Conservation (phyloP, 2,888 invertebrate species). For the Apodemia mormo region DNA sequence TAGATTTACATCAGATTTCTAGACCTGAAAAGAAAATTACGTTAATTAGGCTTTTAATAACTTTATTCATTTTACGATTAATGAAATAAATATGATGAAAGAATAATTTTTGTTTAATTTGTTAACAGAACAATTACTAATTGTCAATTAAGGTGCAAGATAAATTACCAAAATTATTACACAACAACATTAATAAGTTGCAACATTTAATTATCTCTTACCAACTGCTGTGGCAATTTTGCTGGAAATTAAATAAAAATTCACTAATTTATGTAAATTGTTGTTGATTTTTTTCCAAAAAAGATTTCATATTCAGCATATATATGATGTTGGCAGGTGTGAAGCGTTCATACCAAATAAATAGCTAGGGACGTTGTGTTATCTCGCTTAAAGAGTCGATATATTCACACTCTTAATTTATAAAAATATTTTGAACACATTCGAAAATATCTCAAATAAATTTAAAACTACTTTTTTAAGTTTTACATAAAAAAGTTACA, state of each 20-base stretch:
- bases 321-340: constrained; percentile 39
- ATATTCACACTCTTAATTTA: too few relatives aligned
- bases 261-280: constrained; percentile 21
- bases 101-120: not conserved
- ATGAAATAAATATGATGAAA: not conserved
- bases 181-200: not conserved
- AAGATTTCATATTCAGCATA: constrained; percentile 30
- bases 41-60: too few relatives aligned
- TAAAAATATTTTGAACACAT: too few relatives aligned
- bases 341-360: constrained; percentile 30
- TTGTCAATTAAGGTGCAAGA: not conserved
- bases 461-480: too few relatives aligned
- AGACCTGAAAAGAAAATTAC: too few relatives aligned
- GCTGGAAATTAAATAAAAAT: constrained; percentile 16
- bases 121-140: not conserved
- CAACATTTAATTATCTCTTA: not conserved
- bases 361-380: constrained; percentile 27
- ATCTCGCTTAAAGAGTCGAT: not conserved
- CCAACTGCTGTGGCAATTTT: constrained; percentile 15
- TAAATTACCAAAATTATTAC: not conserved
- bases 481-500: too few relatives aligned
- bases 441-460: too few relatives aligned
- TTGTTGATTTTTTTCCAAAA: constrained; percentile 29
- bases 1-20: too few relatives aligned
- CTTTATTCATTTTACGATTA: too few relatives aligned